Evolutionary conservation across 2,797 vertebrate species (phyloP).

Genomic region (Acanthis flammea): DNA sequence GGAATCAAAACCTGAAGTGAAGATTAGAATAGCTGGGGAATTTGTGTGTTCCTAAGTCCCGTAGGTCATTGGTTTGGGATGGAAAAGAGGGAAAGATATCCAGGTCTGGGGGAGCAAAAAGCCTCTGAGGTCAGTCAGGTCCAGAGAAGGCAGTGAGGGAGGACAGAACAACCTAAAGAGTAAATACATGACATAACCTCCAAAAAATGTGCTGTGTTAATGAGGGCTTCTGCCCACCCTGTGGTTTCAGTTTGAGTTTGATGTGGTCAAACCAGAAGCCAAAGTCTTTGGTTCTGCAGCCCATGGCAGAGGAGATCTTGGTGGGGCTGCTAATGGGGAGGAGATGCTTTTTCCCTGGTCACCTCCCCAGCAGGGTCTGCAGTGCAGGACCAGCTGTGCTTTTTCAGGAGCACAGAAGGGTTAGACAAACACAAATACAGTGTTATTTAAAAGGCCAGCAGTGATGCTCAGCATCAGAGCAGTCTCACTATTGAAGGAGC

Average conservation of each 20-base stretch:
- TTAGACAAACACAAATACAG: fast-evolving
- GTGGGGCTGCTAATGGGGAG: background rate
- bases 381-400: background rate
- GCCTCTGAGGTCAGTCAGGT: background rate
- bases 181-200: fast-evolving
- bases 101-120: background rate
- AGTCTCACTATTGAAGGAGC: background rate
- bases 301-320: background rate
- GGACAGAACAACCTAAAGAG: background rate
- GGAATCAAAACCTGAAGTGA: background rate
- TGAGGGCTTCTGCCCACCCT: background rate
- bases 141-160: background rate
- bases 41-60: background rate
- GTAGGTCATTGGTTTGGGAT: background rate
- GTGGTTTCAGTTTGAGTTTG: background rate
- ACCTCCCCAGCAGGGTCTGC: background rate
- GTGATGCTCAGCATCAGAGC: background rate
- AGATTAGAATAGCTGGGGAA: background rate
- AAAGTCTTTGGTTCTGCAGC: background rate
- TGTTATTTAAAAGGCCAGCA: background rate
- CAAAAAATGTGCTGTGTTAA: background rate
- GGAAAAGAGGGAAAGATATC: background rate
- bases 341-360: background rate
- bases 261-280: background rate
- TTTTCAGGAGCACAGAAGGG: background rate